Evolutionary conservation across 2,888 invertebrate species (phyloP), one percentile per base, ranked within the genome.

Genomic region (Ophioninae sp.): DNA sequence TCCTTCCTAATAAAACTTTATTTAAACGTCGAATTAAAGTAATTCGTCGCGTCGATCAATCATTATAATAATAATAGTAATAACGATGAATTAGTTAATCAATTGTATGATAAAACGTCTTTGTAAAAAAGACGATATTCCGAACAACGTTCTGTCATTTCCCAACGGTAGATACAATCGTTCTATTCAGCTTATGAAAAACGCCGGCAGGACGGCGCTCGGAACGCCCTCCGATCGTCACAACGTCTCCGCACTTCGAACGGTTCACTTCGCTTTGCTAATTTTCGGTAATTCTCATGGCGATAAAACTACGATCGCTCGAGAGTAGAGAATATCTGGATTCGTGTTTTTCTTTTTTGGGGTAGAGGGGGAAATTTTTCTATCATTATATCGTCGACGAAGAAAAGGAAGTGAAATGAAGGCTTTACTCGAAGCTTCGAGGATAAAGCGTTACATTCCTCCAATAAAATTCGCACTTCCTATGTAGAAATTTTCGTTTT

Each of bases 1-100:
- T 41, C 20, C 20, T 59, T 44, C 30, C 23, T 0, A 1, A 62
- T 57, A 37, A 75, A 65, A 59, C 10, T 65, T 20, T 6, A 44
- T 56, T 50, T 37, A 30, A 30, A 70, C 56, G 57, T 20, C 30
- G n/a, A 17, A 70, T 57, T 70, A 10, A 70, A 57, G 30, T 57
- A 70, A 57, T 70, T 70, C 70, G 21, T 37, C 20, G 6, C 57
- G 13, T 21, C 59, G 37, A 70, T 70, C 30, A 50, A 68, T 68
- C 68, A 61, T 6, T 61, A 39, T 72, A 72, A 72, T 17, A 41
- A 10, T 61, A 20, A 41, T 20, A n/a, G 57, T n/a, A 50, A n/a
- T 44, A 67, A 59, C 20, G 20, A 59, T 59, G 20, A 59, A 20
- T 44, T 21, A 59, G 8, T 50, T 8, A 44, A 30, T 10, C 23